Evolutionary conservation across 53 echinoderm and acorn worm genomes (phyloP).

Genomic region (Echinarachnius parma): DNA sequence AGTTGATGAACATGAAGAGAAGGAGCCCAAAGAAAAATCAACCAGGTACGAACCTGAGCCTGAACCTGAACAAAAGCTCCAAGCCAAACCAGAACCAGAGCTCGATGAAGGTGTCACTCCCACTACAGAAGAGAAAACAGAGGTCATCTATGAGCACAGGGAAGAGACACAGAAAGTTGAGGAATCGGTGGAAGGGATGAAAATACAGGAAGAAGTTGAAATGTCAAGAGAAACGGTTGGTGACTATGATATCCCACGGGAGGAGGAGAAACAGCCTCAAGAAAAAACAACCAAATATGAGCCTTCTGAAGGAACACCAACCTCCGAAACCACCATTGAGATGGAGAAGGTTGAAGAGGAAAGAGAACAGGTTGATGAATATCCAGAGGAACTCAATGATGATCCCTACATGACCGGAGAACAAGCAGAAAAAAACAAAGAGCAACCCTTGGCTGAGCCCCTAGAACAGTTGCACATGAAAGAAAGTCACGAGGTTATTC

Average conservation of each 20-base stretch:
- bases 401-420: not conserved
- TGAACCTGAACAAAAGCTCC: too few species aligned
- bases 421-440: too few species aligned
- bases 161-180: slow-evolving; percentile 5
- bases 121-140: too few species aligned
- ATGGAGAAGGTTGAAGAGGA: slow-evolving; percentile 36
- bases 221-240: not conserved
- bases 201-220: not conserved
- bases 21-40: too few species aligned
- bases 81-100: too few species aligned
- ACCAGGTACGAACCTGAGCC: too few species aligned
- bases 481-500: too few species aligned
- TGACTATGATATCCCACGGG: not conserved
- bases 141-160: too few species aligned
- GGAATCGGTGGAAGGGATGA: not conserved
- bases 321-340: slow-evolving; percentile 15
- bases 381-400: not conserved
- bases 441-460: too few species aligned
- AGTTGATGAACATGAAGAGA: too few species aligned
- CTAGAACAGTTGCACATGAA: too few species aligned
- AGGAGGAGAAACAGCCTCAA: not conserved
- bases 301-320: slow-evolving; percentile 5
- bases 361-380: slow-evolving; percentile 15
- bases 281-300: not conserved
- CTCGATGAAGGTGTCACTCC: too few species aligned